Base-by-base conservation (phyloP, 2,888 invertebrate genomes). In the Pyrrhosoma nymphula region DNA sequence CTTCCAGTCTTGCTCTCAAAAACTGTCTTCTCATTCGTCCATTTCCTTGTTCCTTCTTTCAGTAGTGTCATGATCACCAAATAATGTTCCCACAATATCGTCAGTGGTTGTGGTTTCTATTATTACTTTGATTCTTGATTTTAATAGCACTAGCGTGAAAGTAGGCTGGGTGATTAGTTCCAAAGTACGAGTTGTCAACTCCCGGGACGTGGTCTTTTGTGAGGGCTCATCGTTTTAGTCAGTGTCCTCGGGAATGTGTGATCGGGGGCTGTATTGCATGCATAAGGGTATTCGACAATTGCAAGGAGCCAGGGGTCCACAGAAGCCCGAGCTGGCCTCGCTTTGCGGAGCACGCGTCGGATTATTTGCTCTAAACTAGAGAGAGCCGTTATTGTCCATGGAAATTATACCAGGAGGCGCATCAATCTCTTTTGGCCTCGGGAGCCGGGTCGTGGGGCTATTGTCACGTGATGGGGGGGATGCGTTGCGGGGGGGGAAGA, bases 371-470 rank as follows among this genome's bases (percentile, higher is more conserved):
- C 35, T 35, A 82, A 82, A 82, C 30, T 12, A 35, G 82, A 47
- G 47, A 47, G 47, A 82, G 82, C 82, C 82, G 82, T 82, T 35
- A n/a, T 35, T 35, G 30, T 6, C 82, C 82, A 18, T 35, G 30
- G 82, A 82, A 82, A 82, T 82, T 82, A 82, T 82, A 82, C 82
- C n/a, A 82, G 82, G 35, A 82, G 82, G 30, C 82, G 82, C 82
- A 82, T 82, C 82, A 82, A 82, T 82, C 82, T 82, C 82, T 35
- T n/a, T 35, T 82, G 82, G 30, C 82, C 35, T 23, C 6, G 35
- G 35, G 82, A 82, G 82, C 35, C 26, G 35, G 82, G 82, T 82
- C 26, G 82, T 26, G 35, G 82, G 82, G 35, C 82, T 82, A 82
- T 82, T 82, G 82, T 35, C 82, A n/a, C 82, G 35, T 82, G 35